Base-by-base conservation (phyloP, 35 echinoderm and acorn worm species). In the Antedon bifida region DNA sequence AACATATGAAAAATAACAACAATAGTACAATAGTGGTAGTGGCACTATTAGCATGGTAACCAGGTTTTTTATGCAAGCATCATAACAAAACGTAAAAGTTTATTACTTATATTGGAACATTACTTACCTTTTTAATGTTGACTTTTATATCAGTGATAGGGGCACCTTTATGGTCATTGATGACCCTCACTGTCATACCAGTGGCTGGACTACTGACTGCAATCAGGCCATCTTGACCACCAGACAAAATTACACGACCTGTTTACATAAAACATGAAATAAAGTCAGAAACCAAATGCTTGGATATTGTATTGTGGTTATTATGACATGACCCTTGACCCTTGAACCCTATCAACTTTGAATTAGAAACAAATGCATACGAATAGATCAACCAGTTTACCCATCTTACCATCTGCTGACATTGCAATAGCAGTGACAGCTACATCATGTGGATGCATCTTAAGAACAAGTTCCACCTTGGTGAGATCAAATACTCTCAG, bases 191-290 rank as follows among this genome's bases (percentile, higher is more conserved):
- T 5, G 90, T 99, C 87, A 99, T 99, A 5, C 95, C 95, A 0
- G 95, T 99, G 29, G 90, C 88, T 13, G 95, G 90, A 83, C 85
- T 92, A 39, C 95, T 99, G 79, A 99, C 83, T 30, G 88, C 90
- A 64, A 99, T 89, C 39, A 99, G 74, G 21, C 95, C 95, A 85
- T 99, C 88, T 33, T 76, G 82, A 74, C 85, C 85, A 16, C 95
- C 95, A 30, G 95, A 99, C 73, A 99, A 78, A 14, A 99, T 85
- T 23, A 99, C 95, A 86, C 89, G 88, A 80, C 95, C 95, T 97
- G 78, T n/a, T n/a, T n/a, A 14, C 38, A 42, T 7, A 42, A 42
- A 42, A 7, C 14, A 42, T 7, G 14, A 42, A 42, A 42, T 42
- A 42, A 42, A 42, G 38, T n/a, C n/a, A n/a, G n/a, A n/a, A n/a